Evolutionary conservation across 1,140 invertebrate species (phyloP), one percentile per base, ranked within the genome.

Genomic region (Drosophila yakuba): DNA sequence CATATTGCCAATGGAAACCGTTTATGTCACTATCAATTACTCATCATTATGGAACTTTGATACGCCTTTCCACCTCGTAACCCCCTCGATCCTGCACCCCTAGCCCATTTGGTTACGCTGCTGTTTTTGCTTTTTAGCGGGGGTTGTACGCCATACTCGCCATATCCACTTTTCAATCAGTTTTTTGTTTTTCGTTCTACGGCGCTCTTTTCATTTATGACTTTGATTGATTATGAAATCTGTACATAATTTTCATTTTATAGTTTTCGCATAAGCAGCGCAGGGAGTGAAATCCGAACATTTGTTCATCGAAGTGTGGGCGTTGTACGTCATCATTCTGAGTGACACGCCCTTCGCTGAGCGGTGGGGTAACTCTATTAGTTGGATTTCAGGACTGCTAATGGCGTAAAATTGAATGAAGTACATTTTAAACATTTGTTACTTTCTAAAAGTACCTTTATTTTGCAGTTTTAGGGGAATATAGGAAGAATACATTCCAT

Each of bases 151-250:
- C 67, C 78, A 78, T 81, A 72, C 60, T 71, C 28, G 57, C 12
- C 15, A 8, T 45, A 39, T 67, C 6, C 17, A 20, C 5, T 57
- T 56, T 74, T 57, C 28, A 62, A 77, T 78, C 63, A 66, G 52
- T 55, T 32, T 51, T 43, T 59, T 52, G 67, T 71, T 32, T 51
- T 43, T 59, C 50, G 67, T 71, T 68, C 83, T 69, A 57, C 45
- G 74, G 35, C 63, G 60, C 47, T 76, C 62, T 74, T 59, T 80
- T 90, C 86, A 77, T 81, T 90, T 90, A 90, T 90, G 85, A 90
- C 85, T 90, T 90, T 90, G 85, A 90, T 90, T 90, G 85, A 90
- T 90, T 90, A 81, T 85, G 60, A 90, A 76, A 90, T 88, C 69
- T 68, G 62, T 73, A 57, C 64, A 80, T 57, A 72, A 76, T 81